These are phyloP conservation scores for Phaetusa simplex DNA, from an alignment of 2,113 vertebrate genomes.

Conservation along the genomic window DNA sequence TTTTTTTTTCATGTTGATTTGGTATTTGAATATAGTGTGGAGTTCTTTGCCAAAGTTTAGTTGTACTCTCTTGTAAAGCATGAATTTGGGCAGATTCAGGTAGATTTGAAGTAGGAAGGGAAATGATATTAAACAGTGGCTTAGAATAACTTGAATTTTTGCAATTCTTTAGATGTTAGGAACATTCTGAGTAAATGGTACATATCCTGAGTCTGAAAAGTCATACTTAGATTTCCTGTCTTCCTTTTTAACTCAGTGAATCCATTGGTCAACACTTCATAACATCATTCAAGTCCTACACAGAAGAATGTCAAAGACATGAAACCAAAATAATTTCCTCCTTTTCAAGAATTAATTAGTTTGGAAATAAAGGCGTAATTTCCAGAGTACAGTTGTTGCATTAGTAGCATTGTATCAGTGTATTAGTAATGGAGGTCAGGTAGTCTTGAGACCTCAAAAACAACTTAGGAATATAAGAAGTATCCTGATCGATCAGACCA, in stretches of 20 bases:
- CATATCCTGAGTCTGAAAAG: background rate
- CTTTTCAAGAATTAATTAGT: background rate
- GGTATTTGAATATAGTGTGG: background rate
- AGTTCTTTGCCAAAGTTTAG: background rate
- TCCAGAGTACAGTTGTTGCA: background rate
- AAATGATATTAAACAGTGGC: background rate
- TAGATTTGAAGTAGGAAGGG: background rate
- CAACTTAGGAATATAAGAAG: background rate
- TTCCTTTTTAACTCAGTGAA: background rate
- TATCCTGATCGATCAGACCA: fast-evolving
- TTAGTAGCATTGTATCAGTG: background rate
- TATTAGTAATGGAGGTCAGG: background rate
- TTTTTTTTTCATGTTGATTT: background rate
- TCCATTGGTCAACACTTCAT: background rate
- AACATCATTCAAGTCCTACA: background rate
- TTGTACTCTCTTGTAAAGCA: background rate
- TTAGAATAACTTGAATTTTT: background rate
- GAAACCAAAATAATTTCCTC: background rate
- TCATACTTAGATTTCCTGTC: background rate
- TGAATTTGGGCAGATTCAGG: background rate
- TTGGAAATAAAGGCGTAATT: background rate
- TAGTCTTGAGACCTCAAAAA: background rate
- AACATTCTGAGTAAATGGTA: background rate
- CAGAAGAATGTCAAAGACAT: background rate
- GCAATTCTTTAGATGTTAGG: background rate